Percentiles rank a stretch among this genome's conserved stretches.
Conservation (phyloP, 2,888 invertebrate species). For the Amiota minor region DNA sequence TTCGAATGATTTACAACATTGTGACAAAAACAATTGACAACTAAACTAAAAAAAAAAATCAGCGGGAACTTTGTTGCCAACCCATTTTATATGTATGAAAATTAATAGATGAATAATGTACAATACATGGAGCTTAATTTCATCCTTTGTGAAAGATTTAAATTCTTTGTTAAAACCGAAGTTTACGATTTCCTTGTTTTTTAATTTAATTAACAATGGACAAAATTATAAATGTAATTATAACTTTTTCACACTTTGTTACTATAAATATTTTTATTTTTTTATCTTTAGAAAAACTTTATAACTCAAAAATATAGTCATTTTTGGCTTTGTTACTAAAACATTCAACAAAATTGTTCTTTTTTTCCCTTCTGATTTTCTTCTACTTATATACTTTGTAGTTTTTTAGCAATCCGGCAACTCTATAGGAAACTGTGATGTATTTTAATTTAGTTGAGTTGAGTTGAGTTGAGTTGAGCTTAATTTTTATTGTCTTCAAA, state of each 20-base stretch:
- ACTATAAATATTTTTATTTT: neutral
- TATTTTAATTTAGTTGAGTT: neutral
- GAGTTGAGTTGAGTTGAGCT: neutral
- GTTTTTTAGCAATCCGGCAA: conserved; percentile 2
- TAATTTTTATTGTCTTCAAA: neutral
- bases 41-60: too few relatives aligned
- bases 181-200: neutral
- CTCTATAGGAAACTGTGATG: conserved; percentile 44
- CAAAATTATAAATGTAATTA: conserved; percentile 34
- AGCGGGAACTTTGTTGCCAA: too few relatives aligned
- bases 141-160: too few relatives aligned
- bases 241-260: conserved; percentile 20
- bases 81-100: too few relatives aligned
- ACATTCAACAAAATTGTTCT: neutral
- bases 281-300: neutral
- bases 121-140: too few relatives aligned
- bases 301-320: conserved; percentile 35
- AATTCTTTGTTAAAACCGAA: too few relatives aligned
- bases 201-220: conserved; percentile 22
- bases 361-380: conserved; percentile 32
- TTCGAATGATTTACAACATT: too few relatives aligned
- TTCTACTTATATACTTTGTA: neutral
- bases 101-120: too few relatives aligned
- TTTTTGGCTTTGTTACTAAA: conserved; percentile 45
- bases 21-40: too few relatives aligned